Base-by-base conservation (phyloP, 2,797 vertebrate genomes). In the Melanotaenia nigrans region DNA sequence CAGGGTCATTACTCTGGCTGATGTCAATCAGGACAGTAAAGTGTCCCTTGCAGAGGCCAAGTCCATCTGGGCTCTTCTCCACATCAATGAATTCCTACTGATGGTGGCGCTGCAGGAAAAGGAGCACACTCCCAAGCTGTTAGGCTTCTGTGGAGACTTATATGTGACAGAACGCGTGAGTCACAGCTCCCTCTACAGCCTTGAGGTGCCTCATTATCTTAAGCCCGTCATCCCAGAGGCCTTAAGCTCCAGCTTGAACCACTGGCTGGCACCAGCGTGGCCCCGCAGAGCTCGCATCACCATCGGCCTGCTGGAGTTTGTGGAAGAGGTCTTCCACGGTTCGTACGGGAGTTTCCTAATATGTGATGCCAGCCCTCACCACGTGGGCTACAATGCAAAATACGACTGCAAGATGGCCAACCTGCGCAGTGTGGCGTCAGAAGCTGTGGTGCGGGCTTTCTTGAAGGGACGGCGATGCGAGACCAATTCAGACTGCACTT, bases 311-410 rank as follows among this genome's bases (percentile, higher is more conserved):
- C 92, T 99, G 89, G 98, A 99, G 85, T 98, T 99, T 0, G 96
- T 99, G 85, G 98, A 99, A 73, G 98, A 99, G 79, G 96, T 99
- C 9, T 99, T 99, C 90, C 98, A 99, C 0, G 96, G 98, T 0
- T 89, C 96, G 35, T 97, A 97, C 0, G 98, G 98, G 8, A 98
- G 89, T 76, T 99, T 99, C 93, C 96, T 97, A 54, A 96, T 99
- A 92, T 99, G 98, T 0, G 97, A 99, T 40, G 90, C 96, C 10
- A 94, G 95, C 65, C 94, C 95, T 13, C 91, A 91, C 33, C 95
- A 96, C 1, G 94, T 99, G 75, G 98, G 96, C 85, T 96, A 98
- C 95, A 99, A 97, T 0, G 88, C 93, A 33, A 95, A 94, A 58
- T 96, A 95, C 0, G 97, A 98, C 94, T 99, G 98, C 91, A 96